These are phyloP conservation scores for Microctenopoma steveboyesi DNA, from an alignment of 2,797 vertebrate species.

Conservation along the genomic window DNA sequence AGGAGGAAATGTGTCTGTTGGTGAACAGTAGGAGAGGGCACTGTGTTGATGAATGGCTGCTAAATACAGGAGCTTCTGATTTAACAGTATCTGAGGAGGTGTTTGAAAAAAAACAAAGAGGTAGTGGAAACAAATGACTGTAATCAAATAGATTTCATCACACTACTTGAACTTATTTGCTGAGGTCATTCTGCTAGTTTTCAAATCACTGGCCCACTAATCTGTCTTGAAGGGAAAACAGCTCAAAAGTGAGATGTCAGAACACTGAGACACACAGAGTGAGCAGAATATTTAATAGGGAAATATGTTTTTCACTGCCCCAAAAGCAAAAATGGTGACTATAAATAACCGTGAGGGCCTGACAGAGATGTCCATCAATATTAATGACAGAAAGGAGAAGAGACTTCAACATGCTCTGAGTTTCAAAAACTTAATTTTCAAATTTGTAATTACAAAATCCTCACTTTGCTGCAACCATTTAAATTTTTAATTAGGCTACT, in stretches of 20 bases:
- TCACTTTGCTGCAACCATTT: background rate
- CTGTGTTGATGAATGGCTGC: constrained; percentile 56
- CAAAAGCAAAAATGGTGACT: constrained; percentile 15
- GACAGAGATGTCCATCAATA: constrained; percentile 12
- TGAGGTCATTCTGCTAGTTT: constrained; percentile 42
- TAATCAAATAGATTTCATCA: constrained; percentile 63
- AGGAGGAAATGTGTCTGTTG: constrained; percentile 43
- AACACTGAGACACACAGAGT: constrained; percentile 43
- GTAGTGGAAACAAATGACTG: constrained; percentile 36
- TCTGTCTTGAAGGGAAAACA: constrained; percentile 61
- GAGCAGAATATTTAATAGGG: constrained; percentile 50
- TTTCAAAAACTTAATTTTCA: constrained; percentile 6
- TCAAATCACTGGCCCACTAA: constrained; percentile 45
- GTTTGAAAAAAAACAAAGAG: constrained; percentile 39
- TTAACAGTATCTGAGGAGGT: constrained; percentile 42
- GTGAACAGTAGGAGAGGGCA: constrained; percentile 50
- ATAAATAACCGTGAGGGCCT: constrained; percentile 22
- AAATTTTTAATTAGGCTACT: background rate
- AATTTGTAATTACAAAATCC: background rate
- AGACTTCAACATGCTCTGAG: background rate
- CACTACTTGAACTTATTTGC: constrained; percentile 54
- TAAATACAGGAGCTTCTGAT: constrained; percentile 53
- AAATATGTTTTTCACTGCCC: constrained; percentile 33
- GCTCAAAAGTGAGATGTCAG: constrained; percentile 51
- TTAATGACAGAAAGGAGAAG: constrained; percentile 11